Percentiles rank a stretch among this genome's conserved stretches.
These are phyloP conservation scores for Penaeus japonicus DNA, from an alignment of 1,140 invertebrate species.

Conservation along the genomic window DNA sequence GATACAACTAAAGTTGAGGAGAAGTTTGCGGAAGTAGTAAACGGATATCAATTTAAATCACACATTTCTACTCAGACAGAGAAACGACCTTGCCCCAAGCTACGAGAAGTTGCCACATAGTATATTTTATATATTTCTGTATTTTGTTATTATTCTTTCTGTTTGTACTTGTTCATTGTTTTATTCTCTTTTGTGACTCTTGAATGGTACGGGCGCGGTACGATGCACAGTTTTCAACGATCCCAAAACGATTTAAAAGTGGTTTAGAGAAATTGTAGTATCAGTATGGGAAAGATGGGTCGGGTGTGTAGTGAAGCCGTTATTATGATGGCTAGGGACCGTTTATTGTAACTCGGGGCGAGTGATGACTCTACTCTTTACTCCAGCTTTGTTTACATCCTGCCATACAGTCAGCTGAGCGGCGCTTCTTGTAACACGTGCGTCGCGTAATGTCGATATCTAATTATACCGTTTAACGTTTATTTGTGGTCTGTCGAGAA, in stretches of 20 bases:
- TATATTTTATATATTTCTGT: background rate
- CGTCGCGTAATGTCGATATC: too few species aligned
- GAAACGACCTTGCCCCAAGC: constrained; percentile 21
- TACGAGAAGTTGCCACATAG: background rate
- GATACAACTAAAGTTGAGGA: too few species aligned
- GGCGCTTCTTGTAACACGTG: background rate
- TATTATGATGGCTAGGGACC: too few species aligned
- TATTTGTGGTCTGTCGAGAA: too few species aligned
- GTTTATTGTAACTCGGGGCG: background rate
- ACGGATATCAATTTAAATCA: constrained; percentile 42
- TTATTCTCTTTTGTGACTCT: too few species aligned
- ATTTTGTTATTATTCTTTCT: background rate
- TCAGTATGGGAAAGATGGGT: too few species aligned
- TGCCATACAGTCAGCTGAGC: background rate
- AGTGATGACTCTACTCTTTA: background rate
- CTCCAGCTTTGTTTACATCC: background rate
- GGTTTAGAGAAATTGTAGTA: too few species aligned
- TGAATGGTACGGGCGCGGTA: too few species aligned
- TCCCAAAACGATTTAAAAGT: too few species aligned
- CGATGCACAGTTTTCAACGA: too few species aligned
- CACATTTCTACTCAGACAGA: constrained; percentile 33
- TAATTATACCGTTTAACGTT: too few species aligned
- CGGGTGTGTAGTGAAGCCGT: too few species aligned
- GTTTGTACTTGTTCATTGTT: background rate
- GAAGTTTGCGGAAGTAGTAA: constrained; percentile 19